Evolutionary conservation across 1,140 invertebrate genomes (phyloP), one percentile per base, ranked within the genome.

Genomic region (Brachionus asplanchnoidis): DNA sequence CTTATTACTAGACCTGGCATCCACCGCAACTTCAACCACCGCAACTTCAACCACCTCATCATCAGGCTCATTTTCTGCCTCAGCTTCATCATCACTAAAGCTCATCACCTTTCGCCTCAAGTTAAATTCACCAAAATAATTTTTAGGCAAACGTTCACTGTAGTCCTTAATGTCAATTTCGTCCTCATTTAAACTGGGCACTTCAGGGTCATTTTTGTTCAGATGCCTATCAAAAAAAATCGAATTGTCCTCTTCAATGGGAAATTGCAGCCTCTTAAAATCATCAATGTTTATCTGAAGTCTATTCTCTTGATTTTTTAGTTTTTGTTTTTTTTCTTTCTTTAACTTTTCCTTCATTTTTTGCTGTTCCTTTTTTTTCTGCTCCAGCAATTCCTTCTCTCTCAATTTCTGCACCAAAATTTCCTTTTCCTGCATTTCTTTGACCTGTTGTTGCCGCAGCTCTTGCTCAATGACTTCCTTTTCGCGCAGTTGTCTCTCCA

Each of bases 121-220:
- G 23, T 73, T 73, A 42, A 73, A 73, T 17, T 73, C 68, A 23
- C 40, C 12, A 9, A 20, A 73, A 42, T 73, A 73, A 42, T 14
- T 40, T 20, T 73, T 73, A 17, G 68, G 68, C 68, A 73, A 42
- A 17, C 68, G 68, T 40, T 73, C 68, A 73, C 40, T 73, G 40
- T 42, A 73, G n/a, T 73, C 68, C 42, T 73, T 73, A 17, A 73
- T 73, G n/a, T 73, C 68, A 73, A 73, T 73, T 73, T 73, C 68
- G 36, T 73, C 17, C 17, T 73, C 68, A 11, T 73, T 17, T 3
- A 73, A 73, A 42, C n/a, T 40, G 4, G 68, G 68, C 36, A 73
- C 68, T 40, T 73, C 5, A 4, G 68, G 40, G 42, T 73, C 68
- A 42, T 40, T 8, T 36, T 42, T 36, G 14, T 68, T 68, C 66